Conservation (phyloP, 2,888 invertebrate species). For the Brachylomia viminalis region DNA sequence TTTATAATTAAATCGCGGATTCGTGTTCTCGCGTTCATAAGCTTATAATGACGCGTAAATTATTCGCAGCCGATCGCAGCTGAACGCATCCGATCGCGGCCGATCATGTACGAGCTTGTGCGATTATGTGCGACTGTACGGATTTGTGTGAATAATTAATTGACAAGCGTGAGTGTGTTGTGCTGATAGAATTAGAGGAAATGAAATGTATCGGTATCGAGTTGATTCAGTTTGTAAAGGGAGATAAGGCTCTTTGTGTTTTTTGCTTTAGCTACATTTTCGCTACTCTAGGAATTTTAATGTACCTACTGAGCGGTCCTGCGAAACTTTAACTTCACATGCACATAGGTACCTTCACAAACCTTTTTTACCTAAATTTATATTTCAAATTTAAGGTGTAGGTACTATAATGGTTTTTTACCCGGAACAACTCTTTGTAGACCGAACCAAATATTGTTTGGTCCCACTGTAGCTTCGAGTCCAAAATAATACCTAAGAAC, state of each 20-base stretch:
- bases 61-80: slow-evolving; percentile 35
- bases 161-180: slow-evolving; percentile 16
- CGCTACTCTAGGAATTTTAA: too few species aligned
- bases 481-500: too few species aligned
- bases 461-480: too few species aligned
- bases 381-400: too few species aligned
- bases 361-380: too few species aligned
- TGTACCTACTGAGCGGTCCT: too few species aligned
- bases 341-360: too few species aligned
- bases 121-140: slow-evolving; percentile 41
- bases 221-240: slow-evolving; percentile 5
- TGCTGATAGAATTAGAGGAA: slow-evolving; percentile 30
- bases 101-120: slow-evolving; percentile 24
- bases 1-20: slow-evolving; percentile 50
- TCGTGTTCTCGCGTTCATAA: slow-evolving; percentile 38
- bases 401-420: too few species aligned
- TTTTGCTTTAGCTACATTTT: background rate
- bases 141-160: slow-evolving; percentile 49
- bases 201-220: slow-evolving; percentile 13
- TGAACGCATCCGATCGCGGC: slow-evolving; percentile 7
- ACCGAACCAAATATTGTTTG: too few species aligned
- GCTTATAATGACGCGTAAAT: slow-evolving; percentile 36
- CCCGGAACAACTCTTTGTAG: background rate
- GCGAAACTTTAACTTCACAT: too few species aligned
- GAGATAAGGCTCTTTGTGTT: background rate